Percentiles rank a stretch among this genome's conserved stretches.
phyloP scores from a whole-genome alignment of 2,797 vertebrate genomes.

The Melanotaenia parkinsoni region DNA sequence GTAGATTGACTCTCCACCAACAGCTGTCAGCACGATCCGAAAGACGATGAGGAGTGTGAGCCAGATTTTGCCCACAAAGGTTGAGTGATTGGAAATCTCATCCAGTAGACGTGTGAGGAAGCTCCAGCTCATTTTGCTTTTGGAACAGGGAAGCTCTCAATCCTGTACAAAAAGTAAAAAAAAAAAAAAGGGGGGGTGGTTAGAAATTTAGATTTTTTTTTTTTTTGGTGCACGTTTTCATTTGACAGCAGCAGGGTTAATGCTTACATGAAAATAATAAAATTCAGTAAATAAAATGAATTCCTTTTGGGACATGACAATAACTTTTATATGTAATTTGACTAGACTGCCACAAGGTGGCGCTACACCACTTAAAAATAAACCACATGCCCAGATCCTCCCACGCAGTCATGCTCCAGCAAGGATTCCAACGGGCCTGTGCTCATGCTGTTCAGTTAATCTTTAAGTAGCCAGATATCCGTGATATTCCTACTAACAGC shows the following conservation, averaged over 20 bases:
- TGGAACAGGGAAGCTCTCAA: constrained; percentile 39
- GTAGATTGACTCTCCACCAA: constrained; percentile 94
- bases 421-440: not conserved
- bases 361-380: not conserved
- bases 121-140: constrained; percentile 91
- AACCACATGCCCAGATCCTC: not conserved
- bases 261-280: not conserved
- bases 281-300: not conserved
- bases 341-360: constrained; percentile 35
- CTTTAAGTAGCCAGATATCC: too few species aligned
- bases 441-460: too few species aligned
- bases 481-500: too few species aligned
- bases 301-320: too few species aligned
- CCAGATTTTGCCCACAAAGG: constrained; percentile 94
- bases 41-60: constrained; percentile 91
- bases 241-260: too few species aligned
- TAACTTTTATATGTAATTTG: not conserved
- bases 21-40: constrained; percentile 90
- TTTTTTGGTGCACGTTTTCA: not conserved
- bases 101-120: constrained; percentile 92
- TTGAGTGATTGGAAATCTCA: constrained; percentile 95
- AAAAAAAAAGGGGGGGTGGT: not conserved
- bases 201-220: too few species aligned
- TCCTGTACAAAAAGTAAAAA: constrained; percentile 42
- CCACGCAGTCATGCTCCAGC: not conserved